These are phyloP conservation scores for Euwallacea fornicatus DNA, from an alignment of 1,140 invertebrate species.

Conservation along the genomic window DNA sequence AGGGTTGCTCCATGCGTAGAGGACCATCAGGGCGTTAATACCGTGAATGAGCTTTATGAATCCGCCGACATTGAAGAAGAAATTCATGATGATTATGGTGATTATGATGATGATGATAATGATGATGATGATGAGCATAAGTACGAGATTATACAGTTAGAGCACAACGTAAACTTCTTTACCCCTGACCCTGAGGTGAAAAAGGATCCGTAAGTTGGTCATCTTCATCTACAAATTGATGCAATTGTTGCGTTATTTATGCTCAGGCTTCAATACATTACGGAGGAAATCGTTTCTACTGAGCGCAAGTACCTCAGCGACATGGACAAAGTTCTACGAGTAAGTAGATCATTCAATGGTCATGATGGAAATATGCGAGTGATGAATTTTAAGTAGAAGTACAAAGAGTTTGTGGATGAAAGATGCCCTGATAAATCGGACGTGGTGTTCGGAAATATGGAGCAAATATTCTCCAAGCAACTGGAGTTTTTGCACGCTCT, in stretches of 20 bases:
- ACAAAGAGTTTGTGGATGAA: constrained; percentile 35
- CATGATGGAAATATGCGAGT: too few relatives aligned
- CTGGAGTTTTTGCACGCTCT: constrained; percentile 35
- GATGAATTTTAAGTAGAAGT: constrained; percentile 17
- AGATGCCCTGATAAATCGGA: constrained; percentile 21
- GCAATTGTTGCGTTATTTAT: background rate
- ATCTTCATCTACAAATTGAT: background rate
- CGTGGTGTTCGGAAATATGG: constrained; percentile 44
- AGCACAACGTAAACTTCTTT: constrained; percentile 9
- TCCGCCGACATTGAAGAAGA: background rate
- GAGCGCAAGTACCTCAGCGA: constrained; percentile 45
- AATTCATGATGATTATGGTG: too few relatives aligned
- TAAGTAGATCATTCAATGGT: constrained; percentile 27
- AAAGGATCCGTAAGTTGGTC: constrained; percentile 27
- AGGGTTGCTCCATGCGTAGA: constrained; percentile 16
- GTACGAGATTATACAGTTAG: constrained; percentile 18
- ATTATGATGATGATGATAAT: background rate
- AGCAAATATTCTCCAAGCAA: constrained; percentile 40
- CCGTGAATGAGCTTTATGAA: constrained; percentile 14
- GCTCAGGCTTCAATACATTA: constrained; percentile 41
- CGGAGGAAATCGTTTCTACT: constrained; percentile 46
- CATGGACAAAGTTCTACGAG: constrained; percentile 42
- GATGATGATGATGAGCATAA: constrained; percentile 1
- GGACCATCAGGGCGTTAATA: constrained; percentile 1
- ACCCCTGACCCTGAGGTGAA: constrained; percentile 14